Base-by-base conservation (phyloP, 2,113 vertebrate species). In the Sciurus niger region DNA sequence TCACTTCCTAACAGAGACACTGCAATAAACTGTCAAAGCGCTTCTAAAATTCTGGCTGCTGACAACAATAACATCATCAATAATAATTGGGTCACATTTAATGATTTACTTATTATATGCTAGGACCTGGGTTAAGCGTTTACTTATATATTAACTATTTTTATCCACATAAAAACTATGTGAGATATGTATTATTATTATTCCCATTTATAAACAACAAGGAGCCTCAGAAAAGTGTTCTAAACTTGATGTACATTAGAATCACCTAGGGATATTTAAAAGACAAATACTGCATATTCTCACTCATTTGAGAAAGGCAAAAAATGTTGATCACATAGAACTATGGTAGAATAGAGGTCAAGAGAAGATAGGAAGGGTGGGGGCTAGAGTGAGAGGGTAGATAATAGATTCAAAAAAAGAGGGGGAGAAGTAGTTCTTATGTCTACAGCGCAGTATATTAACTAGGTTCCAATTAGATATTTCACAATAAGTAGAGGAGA, bases 31-130 rank as follows among this genome's bases (percentile, higher is more conserved):
- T 83, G 40, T 79, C 53, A 68, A 70, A 85, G n/a, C 9, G 34
- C 30, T 92, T 91, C 32, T 80, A 96, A 68, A 88, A 86, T 68
- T 95, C 12, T 94, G 82, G 60, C 17, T 58, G 53, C 83, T 43
- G 48, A 74, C 18, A 88, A 84, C 18, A 94, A 37, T 68, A 92
- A 65, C 18, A 77, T 28, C 40, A 78, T 92, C 48, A 88, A 48
- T 46, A 78, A 83, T 77, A 94, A 95, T 85, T 48, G 79, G 40
- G 17, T 83, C 20, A 43, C 4, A n/a, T 70, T 84, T 67, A 76
- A 2, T 70, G 46, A 77, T 48, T 76, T 83, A 48, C 17, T 78
- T 74, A 74, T 14, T 74, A 77, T 43, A 91, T 1, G 10, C 9
- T 48, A 90, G 30, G 67, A 95, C 89, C 40, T 74, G 43, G 17